Percentiles rank a stretch among this genome's conserved stretches.
phyloP scores from a whole-genome alignment of 2,888 invertebrate genomes.

The Stratiomys singularior region DNA sequence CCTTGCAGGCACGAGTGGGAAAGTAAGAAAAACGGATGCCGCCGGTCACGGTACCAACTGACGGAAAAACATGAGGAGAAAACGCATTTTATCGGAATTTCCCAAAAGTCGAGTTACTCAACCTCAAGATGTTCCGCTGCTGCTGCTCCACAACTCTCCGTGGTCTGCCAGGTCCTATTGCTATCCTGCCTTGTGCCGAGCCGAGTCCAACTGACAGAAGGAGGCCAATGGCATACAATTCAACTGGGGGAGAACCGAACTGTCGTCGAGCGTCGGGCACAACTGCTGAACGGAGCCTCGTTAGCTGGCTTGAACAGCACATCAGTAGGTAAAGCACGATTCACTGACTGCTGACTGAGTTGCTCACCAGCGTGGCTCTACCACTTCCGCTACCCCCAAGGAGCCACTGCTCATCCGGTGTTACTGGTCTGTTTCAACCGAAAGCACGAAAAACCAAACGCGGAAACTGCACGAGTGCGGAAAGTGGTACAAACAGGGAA shows the following conservation, averaged over 20 bases:
- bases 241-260: conserved; percentile 12
- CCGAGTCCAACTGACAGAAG: conserved; percentile 3
- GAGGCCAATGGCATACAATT: conserved; percentile 38
- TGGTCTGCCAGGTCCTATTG: no score
- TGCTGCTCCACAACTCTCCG: no score
- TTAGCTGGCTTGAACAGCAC: not conserved
- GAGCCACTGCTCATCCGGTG: not conserved
- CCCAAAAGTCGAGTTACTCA: conserved; percentile 28
- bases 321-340: conserved; percentile 21
- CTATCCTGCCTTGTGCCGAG: no score
- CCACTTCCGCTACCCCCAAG: conserved; percentile 37
- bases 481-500: conserved; percentile 34
- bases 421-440: not conserved
- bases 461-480: not conserved
- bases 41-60: conserved; percentile 29
- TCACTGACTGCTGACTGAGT: conserved; percentile 36
- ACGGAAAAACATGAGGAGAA: conserved; percentile 22
- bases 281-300: no score
- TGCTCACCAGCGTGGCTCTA: conserved; percentile 22
- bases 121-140: not conserved
- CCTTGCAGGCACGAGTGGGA: conserved; percentile 34
- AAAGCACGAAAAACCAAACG: not conserved
- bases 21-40: conserved; percentile 28
- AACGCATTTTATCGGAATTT: conserved; percentile 43
- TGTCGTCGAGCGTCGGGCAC: no score